phyloP scores from a whole-genome alignment of 1,140 invertebrate species.

The Eupristina koningsbergeri region DNA sequence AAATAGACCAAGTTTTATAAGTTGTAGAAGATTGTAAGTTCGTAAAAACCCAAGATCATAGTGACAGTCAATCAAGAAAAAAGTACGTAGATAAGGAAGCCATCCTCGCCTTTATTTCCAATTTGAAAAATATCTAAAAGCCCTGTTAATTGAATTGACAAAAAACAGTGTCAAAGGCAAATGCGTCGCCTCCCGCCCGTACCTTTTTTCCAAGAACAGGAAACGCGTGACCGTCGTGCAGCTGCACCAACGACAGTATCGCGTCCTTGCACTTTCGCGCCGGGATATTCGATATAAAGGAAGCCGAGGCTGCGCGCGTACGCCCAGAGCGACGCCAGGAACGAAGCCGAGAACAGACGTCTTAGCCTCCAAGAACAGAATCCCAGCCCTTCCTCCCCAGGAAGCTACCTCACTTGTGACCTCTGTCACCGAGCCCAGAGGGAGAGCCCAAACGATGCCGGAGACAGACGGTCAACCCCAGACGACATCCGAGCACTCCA shows the following conservation, averaged over 20 bases:
- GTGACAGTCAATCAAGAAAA: too few species aligned
- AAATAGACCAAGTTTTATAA: too few species aligned
- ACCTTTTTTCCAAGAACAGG: constrained; percentile 10
- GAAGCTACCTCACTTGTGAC: neutral
- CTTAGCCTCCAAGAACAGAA: too few species aligned
- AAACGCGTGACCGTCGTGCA: constrained; percentile 13
- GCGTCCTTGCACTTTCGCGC: constrained; percentile 45
- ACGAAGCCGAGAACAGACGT: neutral
- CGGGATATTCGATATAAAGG: constrained; percentile 68
- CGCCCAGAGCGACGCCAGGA: constrained; percentile 48
- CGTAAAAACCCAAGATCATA: too few species aligned
- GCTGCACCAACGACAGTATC: neutral
- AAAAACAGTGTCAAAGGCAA: neutral
- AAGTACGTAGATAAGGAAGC: too few species aligned
- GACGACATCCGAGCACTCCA: neutral
- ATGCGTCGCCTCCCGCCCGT: neutral
- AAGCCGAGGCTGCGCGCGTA: constrained; percentile 60
- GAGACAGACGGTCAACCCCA: too few species aligned
- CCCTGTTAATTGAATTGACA: neutral
- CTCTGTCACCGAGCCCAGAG: neutral
- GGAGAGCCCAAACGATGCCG: constrained; percentile 57
- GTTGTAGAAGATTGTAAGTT: too few species aligned
- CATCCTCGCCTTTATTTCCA: too few species aligned
- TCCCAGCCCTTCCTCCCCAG: neutral
- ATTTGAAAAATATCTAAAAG: too few species aligned